Evolutionary conservation across 1,140 invertebrate genomes (phyloP), one percentile per base, ranked within the genome.

Genomic region (Orchesella cincta): DNA sequence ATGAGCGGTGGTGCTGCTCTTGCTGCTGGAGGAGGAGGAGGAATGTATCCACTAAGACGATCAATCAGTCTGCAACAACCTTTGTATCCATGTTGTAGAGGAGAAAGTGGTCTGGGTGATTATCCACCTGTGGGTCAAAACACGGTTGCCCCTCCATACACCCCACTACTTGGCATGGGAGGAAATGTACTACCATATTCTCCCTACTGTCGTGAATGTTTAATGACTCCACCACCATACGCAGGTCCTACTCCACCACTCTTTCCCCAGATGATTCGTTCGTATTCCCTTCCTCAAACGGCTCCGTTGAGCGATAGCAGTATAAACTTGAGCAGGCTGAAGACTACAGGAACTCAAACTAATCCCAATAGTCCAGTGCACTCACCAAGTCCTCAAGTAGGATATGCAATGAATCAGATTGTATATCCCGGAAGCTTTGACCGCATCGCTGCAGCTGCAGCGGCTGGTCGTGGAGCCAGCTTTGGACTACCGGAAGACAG

Each of bases 21-120:
- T 8, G 34, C 18, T 2, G 5, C 71, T 34, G 26, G 3, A 8
- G 28, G 31, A 31, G 31, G 26, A 14, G 72, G 67, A 2, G 77
- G 75, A 29, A 70, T 81, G 33, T 79, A 78, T 54, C 80, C 80
- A 16, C 75, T 81, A 3, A 39, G 80, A 51, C 54, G 79, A 57
- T 79, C 80, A n/a, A 78, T 81, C 26, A 78, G 76, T 75, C 62
- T 81, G 8, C 80, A 81, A 73, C 80, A 81, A 51, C 78, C 78
- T 0, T 51, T 76, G n/a, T 79, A 79, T 57, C 80, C 80, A 36
- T 77, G 75, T 52, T 81, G 74, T 34, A 31, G 54, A 23, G 67
- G 34, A n/a, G 74, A 57, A 31, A 64, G 26, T 16, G 71, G 76
- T 1, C 23, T 39, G 2, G 70, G 76, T 3, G 78, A 67, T 51